Evolutionary conservation across 1,140 invertebrate species (phyloP), one percentile per base, ranked within the genome.

Genomic region (Drosophila subpulchrella): DNA sequence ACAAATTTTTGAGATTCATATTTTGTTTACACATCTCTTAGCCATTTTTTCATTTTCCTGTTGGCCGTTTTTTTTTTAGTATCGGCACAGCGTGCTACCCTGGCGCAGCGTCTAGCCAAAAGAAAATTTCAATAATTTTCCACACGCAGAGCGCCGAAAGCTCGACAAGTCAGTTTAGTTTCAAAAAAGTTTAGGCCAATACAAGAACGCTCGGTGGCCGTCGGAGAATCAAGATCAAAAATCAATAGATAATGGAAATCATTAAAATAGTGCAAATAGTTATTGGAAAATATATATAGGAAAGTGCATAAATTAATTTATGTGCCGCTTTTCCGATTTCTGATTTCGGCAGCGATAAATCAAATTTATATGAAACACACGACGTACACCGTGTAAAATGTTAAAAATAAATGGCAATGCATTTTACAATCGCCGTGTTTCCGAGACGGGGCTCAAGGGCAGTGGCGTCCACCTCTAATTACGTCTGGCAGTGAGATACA

Each of bases 101-200:
- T 88, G 66, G 30, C 60, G 42, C 53, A 75, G 32, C 39, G 74
- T 57, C 68, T 63, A 65, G 63, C 42, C 38, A 53, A 89, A 88
- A 76, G 62, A 84, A 89, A 89, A 77, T 91, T 91, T 91, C 90
- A 86, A 90, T 90, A 91, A 91, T 90, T 90, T 85, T 83, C 67
- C 68, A 78, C 75, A 56, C 73, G 32, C 12, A 42, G 54, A 67
- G 54, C 48, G 47, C 36, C 50, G 55, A 91, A 91, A 90, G 80
- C 85, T 91, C 62, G 71, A 59, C 65, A 76, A 65, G 63, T 58
- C 61, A 56, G 66, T 89, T 91, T 71, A 91, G 90, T 91, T 91
- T 91, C 51, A 75, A 76, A 81, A 90, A 79, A 78, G 85, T 88
- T 90, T 91, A 85, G 75, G 65, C 78, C 73, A 79, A 81, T 61